These are phyloP conservation scores for Oscheius sp. DNA, from an alignment of 2,888 invertebrate genomes.

Conservation along the genomic window DNA sequence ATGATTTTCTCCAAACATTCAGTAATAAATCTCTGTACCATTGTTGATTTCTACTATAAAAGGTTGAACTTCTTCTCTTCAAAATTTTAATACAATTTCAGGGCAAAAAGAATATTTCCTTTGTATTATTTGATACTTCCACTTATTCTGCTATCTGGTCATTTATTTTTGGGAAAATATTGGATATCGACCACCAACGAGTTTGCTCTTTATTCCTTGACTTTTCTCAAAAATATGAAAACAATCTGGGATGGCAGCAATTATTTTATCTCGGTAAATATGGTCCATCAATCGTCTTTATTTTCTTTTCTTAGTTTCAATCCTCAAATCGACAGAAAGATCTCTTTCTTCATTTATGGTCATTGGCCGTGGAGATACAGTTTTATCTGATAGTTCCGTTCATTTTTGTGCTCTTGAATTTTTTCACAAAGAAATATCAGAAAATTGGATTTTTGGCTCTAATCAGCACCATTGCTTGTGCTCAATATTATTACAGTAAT, in stretches of 20 bases:
- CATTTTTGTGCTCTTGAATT: background rate
- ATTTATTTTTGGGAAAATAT: background rate
- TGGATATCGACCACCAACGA: constrained; percentile 1
- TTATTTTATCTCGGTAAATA: background rate
- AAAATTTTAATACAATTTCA: background rate
- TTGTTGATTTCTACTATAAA: constrained; percentile 6
- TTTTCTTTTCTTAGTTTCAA: constrained; percentile 1
- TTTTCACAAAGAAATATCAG: background rate
- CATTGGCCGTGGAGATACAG: constrained; percentile 18
- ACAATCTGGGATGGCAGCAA: constrained; percentile 19
- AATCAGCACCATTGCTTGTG: background rate
- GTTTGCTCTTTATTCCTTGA: background rate
- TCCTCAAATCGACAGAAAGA: constrained; percentile 3
- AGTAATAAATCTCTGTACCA: background rate
- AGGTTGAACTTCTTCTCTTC: background rate
- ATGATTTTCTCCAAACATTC: background rate
- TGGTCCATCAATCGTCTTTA: background rate
- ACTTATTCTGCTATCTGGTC: background rate
- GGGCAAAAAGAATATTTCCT: constrained; percentile 13
- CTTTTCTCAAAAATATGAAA: constrained; percentile 6
- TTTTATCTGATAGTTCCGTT: constrained; percentile 8
- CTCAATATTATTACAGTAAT: background rate
- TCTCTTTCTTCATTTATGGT: constrained; percentile 17
- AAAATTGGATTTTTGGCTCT: background rate
- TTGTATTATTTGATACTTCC: constrained; percentile 2